A percentile compares a stretch with the other conserved stretches of the same genome.
Conservation (phyloP, 1,140 invertebrate species). For the Triops longicaudatus region DNA sequence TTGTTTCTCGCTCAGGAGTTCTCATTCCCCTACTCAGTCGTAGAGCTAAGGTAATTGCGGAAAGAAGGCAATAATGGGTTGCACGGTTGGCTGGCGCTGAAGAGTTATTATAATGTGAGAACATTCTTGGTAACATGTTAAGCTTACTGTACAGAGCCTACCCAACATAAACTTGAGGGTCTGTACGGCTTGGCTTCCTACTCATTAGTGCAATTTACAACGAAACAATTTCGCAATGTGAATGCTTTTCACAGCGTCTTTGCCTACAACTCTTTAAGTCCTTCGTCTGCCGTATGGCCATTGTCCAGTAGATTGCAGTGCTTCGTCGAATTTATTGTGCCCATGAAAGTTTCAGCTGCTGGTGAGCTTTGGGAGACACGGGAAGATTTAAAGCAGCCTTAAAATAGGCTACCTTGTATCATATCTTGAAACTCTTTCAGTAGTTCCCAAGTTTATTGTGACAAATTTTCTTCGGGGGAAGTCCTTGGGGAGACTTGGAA, state of each 20-base stretch:
- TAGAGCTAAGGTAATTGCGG: not conserved
- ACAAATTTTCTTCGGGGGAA: not conserved
- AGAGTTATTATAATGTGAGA: not conserved
- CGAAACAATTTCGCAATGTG: not conserved
- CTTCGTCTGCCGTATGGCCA: too few species aligned
- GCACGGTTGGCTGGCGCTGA: not conserved
- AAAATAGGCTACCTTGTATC: not conserved
- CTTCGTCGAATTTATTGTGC: too few species aligned
- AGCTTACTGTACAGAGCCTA: not conserved
- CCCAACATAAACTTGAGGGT: not conserved
- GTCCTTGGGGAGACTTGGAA: not conserved
- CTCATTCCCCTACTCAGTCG: not conserved
- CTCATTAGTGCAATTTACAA: not conserved
- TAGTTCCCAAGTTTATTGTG: not conserved
- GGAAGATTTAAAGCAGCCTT: not conserved
- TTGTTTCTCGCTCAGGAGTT: too few species aligned
- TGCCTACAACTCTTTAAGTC: too few species aligned
- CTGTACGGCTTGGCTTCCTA: not conserved
- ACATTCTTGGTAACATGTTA: not conserved
- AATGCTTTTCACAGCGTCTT: too few species aligned
- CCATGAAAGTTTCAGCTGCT: not conserved
- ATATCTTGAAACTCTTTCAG: not conserved
- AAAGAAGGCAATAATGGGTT: not conserved
- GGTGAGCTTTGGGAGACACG: not conserved
- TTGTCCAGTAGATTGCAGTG: too few species aligned